A percentile compares a stretch with the other conserved stretches of the same genome.
Conservation (phyloP, 2,113 vertebrate species). For the Eonycteris spelaea region DNA sequence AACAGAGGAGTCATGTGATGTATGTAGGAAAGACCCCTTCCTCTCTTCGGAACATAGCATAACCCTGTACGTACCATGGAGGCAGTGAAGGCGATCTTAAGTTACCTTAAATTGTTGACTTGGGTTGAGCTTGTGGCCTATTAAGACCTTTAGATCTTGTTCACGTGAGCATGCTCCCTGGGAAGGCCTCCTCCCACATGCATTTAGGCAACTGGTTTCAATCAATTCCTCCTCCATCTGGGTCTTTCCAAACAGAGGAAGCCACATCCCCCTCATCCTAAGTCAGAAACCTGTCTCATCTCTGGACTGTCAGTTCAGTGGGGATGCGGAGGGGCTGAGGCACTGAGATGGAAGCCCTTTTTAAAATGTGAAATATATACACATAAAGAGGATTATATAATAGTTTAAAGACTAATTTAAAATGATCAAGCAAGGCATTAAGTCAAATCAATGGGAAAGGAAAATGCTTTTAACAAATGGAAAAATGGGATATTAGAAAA, state of each 20-base stretch:
- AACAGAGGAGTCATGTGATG: neutral
- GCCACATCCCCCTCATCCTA: rapidly evolving
- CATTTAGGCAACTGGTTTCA: neutral
- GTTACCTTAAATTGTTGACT: neutral
- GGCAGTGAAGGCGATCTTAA: neutral
- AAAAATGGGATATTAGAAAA: neutral
- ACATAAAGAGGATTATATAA: neutral
- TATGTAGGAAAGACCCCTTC: neutral
- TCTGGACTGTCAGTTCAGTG: neutral
- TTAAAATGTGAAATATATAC: neutral
- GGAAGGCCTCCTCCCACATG: neutral
- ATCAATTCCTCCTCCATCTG: neutral
- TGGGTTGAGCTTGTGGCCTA: neutral
- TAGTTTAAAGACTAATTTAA: neutral
- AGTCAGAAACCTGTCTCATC: neutral
- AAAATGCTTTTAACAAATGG: neutral
- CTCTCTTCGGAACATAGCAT: neutral
- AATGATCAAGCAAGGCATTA: neutral
- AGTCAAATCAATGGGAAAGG: neutral
- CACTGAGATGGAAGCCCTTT: neutral
- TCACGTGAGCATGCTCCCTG: neutral
- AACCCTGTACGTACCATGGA: neutral
- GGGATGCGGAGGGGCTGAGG: rapidly evolving
- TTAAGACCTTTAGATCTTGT: neutral
- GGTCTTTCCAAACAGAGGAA: neutral